These are phyloP conservation scores for Caenorhabditis macrosperma DNA, from an alignment of 2,888 invertebrate genomes.

Conservation along the genomic window DNA sequence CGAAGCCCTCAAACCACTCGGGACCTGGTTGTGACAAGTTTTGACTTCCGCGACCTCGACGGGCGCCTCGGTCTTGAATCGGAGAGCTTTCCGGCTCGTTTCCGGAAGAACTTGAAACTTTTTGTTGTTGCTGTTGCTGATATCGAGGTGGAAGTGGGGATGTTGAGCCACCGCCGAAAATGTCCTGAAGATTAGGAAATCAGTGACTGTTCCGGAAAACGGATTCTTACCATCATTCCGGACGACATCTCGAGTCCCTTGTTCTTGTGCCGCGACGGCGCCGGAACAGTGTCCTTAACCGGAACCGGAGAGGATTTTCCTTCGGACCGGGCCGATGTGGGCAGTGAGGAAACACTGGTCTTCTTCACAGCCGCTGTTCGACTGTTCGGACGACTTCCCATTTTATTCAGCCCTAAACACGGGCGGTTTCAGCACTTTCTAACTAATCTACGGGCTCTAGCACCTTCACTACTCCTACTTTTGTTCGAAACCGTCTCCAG, in stretches of 20 bases:
- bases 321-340: conserved; percentile 66
- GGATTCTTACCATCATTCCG: conserved; percentile 63
- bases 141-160: conserved; percentile 11
- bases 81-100: neutral
- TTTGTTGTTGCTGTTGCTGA: neutral
- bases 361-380: conserved; percentile 32
- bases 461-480: conserved; percentile 57
- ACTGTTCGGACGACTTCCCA: conserved; percentile 37
- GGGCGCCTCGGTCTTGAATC: conserved; percentile 25
- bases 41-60: conserved; percentile 14
- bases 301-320: conserved; percentile 71
- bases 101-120: neutral
- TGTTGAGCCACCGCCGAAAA: conserved; percentile 62
- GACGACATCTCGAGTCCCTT: conserved; percentile 70
- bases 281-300: conserved; percentile 58
- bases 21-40: conserved; percentile 54
- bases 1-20: conserved; percentile 58
- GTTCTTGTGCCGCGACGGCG: conserved; percentile 62
- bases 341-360: conserved; percentile 51
- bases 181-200: conserved; percentile 51
- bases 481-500: conserved; percentile 37
- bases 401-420: conserved; percentile 32
- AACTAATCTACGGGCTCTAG: conserved; percentile 1
- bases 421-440: neutral
- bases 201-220: neutral